phyloP scores from a whole-genome alignment of 2,888 invertebrate genomes.

The Mongoloraphidia duomilia region DNA sequence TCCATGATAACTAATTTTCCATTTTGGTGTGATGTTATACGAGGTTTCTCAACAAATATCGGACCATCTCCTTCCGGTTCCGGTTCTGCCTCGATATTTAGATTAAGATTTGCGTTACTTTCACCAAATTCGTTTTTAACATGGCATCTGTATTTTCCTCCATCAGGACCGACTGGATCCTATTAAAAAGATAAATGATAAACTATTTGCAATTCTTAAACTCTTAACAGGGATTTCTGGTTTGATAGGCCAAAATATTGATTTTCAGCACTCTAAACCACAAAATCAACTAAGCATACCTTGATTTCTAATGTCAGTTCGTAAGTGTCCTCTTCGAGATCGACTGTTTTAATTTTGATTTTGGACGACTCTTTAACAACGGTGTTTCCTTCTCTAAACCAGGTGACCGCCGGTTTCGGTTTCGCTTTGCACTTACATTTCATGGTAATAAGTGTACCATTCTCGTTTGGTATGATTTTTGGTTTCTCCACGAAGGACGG shows the following conservation, averaged over 20 bases:
- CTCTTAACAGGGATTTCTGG: background rate
- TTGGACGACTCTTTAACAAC: slow-evolving; percentile 72
- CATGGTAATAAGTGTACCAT: slow-evolving; percentile 92
- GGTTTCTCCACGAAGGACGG: slow-evolving; percentile 98
- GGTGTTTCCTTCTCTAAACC: slow-evolving; percentile 78
- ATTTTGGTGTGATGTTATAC: slow-evolving; percentile 68
- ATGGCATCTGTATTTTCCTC: slow-evolving; percentile 84
- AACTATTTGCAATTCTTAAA: background rate
- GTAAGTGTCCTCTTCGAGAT: slow-evolving; percentile 72
- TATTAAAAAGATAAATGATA: slow-evolving; percentile 25
- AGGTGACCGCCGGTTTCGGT: slow-evolving; percentile 86
- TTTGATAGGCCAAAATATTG: background rate
- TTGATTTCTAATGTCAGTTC: slow-evolving; percentile 73
- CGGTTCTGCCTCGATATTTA: slow-evolving; percentile 95
- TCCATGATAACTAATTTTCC: slow-evolving; percentile 81
- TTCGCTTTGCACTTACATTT: slow-evolving; percentile 92
- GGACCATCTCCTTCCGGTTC: slow-evolving; percentile 89
- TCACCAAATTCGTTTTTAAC: slow-evolving; percentile 93
- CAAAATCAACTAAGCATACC: slow-evolving; percentile 29
- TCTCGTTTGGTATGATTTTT: slow-evolving; percentile 95
- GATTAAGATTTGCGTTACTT: slow-evolving; percentile 88
- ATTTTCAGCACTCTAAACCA: background rate
- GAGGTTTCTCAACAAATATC: slow-evolving; percentile 82
- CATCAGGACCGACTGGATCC: slow-evolving; percentile 70
- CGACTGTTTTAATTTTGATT: slow-evolving; percentile 63